A percentile compares a stretch with the other conserved stretches of the same genome.
These are phyloP conservation scores for Lithophane leautieri DNA, from an alignment of 2,888 invertebrate species.

Conservation along the genomic window DNA sequence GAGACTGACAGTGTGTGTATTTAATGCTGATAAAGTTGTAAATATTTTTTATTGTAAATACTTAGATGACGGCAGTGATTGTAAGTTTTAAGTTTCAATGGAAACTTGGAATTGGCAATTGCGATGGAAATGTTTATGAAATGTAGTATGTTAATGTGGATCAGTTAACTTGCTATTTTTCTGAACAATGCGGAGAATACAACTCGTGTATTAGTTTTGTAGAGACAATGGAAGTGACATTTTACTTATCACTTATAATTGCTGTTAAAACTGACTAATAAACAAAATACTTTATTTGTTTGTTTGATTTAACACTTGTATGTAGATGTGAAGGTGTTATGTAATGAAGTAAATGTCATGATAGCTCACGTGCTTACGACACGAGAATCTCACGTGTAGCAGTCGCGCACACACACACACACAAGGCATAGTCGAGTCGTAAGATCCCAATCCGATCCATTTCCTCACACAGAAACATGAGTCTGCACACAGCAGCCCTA, in stretches of 20 bases:
- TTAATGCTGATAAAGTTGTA: slow-evolving; percentile 83
- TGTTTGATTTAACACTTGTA: slow-evolving; percentile 62
- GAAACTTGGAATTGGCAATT: slow-evolving; percentile 75
- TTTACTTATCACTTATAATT: slow-evolving; percentile 86
- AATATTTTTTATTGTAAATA: slow-evolving; percentile 85
- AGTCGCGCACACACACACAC: no score
- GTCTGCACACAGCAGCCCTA: neutral
- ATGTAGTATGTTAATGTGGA: slow-evolving; percentile 59
- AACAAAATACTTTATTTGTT: slow-evolving; percentile 68
- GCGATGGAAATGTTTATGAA: slow-evolving; percentile 64
- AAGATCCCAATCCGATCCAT: slow-evolving; percentile 14
- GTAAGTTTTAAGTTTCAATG: slow-evolving; percentile 83
- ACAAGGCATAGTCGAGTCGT: neutral
- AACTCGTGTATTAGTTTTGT: slow-evolving; percentile 61
- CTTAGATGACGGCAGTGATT: slow-evolving; percentile 78
- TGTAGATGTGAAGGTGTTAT: slow-evolving; percentile 27
- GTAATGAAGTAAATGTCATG: slow-evolving; percentile 56
- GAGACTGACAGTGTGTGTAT: slow-evolving; percentile 69
- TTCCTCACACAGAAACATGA: neutral
- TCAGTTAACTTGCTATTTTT: slow-evolving; percentile 40
- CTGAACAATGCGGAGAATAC: slow-evolving; percentile 30
- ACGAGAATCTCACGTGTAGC: slow-evolving; percentile 14
- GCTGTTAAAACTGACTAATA: slow-evolving; percentile 85
- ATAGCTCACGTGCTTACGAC: slow-evolving; percentile 37
- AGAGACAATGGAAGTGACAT: slow-evolving; percentile 68